phyloP scores from a whole-genome alignment of 2,113 vertebrate species.

The Cepphus grylle region DNA sequence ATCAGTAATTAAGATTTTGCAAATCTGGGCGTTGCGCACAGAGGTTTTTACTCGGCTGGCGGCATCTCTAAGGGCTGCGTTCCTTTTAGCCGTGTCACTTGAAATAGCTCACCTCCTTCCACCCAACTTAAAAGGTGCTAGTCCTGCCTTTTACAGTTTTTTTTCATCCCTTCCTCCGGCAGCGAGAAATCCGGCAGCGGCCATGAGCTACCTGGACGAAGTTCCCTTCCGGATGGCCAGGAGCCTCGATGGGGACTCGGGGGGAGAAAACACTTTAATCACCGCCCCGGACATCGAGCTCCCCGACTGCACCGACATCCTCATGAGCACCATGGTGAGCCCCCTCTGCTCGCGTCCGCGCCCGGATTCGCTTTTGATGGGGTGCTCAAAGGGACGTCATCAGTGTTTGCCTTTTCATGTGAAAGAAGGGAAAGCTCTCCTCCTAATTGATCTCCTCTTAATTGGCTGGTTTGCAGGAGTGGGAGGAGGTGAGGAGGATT shows the following conservation, averaged over 20 bases:
- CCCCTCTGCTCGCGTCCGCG: rapidly evolving
- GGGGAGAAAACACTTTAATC: constrained; percentile 22
- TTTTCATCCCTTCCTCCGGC: not conserved
- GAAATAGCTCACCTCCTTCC: not conserved
- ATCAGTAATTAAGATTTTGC: not conserved
- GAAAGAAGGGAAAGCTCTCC: not conserved
- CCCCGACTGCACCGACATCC: constrained; percentile 76
- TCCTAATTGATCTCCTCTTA: not conserved
- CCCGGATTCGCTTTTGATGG: rapidly evolving
- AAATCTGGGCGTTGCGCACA: not conserved
- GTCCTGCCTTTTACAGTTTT: not conserved
- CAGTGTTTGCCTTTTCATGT: not conserved
- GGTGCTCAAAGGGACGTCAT: not conserved
- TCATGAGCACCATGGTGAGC: constrained; percentile 86
- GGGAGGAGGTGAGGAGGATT: not conserved
- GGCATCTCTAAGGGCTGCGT: not conserved
- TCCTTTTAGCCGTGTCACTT: not conserved
- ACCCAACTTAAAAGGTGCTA: not conserved
- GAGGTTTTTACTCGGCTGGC: not conserved
- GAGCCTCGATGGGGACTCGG: constrained; percentile 31
- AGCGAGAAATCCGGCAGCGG: not conserved
- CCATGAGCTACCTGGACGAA: constrained; percentile 80
- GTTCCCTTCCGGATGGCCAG: constrained; percentile 80
- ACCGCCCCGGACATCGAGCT: constrained; percentile 57
- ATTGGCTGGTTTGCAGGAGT: not conserved